Evolutionary conservation across 2,888 invertebrate species (phyloP).

Genomic region (Tetrapedia diversipes): DNA sequence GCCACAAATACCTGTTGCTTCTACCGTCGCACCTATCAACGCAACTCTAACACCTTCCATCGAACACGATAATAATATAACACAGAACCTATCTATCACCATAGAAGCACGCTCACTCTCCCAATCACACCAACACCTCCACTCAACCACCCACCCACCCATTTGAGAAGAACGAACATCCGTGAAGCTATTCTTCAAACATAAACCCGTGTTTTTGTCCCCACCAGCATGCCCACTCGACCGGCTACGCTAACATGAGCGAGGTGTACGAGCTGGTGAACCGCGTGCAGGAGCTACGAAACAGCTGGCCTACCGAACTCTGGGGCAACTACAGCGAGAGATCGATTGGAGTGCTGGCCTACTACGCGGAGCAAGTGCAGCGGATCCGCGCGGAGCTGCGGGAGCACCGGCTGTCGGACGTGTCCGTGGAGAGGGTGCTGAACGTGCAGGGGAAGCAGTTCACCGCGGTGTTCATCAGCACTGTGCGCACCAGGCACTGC

Average conservation of each 20-base stretch:
- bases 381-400: slow-evolving; percentile 90
- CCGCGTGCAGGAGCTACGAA: slow-evolving; percentile 88
- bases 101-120: no score
- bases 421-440: slow-evolving; percentile 91
- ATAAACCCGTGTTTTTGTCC: background rate
- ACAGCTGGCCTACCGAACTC: slow-evolving; percentile 88
- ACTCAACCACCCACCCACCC: no score
- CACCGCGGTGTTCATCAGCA: slow-evolving; percentile 91
- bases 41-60: background rate
- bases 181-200: no score
- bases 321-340: slow-evolving; percentile 91
- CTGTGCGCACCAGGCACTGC: slow-evolving; percentile 90
- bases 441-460: slow-evolving; percentile 96
- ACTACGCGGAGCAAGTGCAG: slow-evolving; percentile 91
- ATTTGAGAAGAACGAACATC: no score
- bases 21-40: background rate
- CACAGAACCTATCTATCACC: background rate
- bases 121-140: no score
- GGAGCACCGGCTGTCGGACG: slow-evolving; percentile 88
- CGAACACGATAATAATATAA: background rate
- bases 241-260: slow-evolving; percentile 92
- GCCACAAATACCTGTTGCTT: slow-evolving; percentile 8
- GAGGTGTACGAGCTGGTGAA: slow-evolving; percentile 93
- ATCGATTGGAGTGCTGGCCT: slow-evolving; percentile 93
- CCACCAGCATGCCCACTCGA: slow-evolving; percentile 84